These are phyloP conservation scores for Ellobius talpinus DNA, from an alignment of 2,113 vertebrate genomes.

Conservation along the genomic window DNA sequence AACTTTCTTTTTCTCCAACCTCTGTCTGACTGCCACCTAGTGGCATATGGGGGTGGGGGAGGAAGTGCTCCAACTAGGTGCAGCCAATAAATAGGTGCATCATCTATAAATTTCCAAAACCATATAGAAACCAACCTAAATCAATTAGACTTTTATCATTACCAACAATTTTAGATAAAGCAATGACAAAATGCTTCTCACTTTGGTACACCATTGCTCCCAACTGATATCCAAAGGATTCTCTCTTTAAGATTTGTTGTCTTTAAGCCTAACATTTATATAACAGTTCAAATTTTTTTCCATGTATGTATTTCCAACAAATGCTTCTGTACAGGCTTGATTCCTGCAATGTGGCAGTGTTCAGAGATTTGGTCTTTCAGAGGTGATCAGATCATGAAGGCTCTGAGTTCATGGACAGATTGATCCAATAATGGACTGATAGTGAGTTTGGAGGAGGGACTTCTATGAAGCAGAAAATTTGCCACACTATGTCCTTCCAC, in stretches of 20 bases:
- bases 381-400: not conserved
- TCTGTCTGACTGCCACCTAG: conserved; percentile 68
- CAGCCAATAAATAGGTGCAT: not conserved
- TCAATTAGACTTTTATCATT: conserved; percentile 14
- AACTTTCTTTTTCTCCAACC: conserved; percentile 54
- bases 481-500: not conserved
- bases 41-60: not conserved
- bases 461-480: not conserved
- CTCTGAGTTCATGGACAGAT: not conserved
- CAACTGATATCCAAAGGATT: not conserved
- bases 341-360: not conserved
- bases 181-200: not conserved
- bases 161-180: not conserved
- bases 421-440: not conserved
- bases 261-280: conserved; percentile 11
- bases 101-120: not conserved
- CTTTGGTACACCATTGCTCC: not conserved
- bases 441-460: no score
- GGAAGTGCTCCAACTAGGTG: not conserved
- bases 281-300: not conserved
- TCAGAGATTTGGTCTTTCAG: not conserved
- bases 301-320: no score
- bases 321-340: not conserved
- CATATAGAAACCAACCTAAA: conserved; percentile 3
- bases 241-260: not conserved